Conservation (phyloP, 2,113 vertebrate species). For the Pachypanchax playfairii region DNA sequence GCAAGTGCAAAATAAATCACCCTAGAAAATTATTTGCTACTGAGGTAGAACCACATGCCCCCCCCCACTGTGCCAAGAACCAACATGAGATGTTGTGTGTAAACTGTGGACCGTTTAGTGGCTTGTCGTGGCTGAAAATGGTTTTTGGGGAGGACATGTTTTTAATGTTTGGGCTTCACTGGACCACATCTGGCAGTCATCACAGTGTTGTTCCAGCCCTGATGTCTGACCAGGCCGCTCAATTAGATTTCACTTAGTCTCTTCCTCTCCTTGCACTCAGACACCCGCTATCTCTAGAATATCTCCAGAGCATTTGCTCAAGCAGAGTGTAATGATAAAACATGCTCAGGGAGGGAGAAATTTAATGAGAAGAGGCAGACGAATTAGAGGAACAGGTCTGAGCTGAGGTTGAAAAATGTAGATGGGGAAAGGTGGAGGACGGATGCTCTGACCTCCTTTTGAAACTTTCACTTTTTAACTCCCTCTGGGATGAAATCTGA, state of each 20-base stretch:
- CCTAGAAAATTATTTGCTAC: conserved; percentile 49
- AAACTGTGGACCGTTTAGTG: conserved; percentile 65
- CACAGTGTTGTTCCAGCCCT: conserved; percentile 77
- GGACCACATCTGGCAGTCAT: conserved; percentile 81
- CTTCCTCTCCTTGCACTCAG: conserved; percentile 70
- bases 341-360: conserved; percentile 19
- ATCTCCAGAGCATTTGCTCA: conserved; percentile 53
- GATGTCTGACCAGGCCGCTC: conserved; percentile 77
- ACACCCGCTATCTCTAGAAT: conserved; percentile 69
- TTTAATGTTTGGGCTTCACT: conserved; percentile 77
- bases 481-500: conserved; percentile 28
- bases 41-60: conserved; percentile 48
- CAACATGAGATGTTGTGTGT: conserved; percentile 58
- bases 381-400: conserved; percentile 14
- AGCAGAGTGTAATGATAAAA: conserved; percentile 49
- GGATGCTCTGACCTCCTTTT: conserved; percentile 9
- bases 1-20: conserved; percentile 63
- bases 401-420: conserved; percentile 18
- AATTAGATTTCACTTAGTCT: conserved; percentile 81
- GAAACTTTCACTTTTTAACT: conserved; percentile 23
- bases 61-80: conserved; percentile 39
- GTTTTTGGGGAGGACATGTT: conserved; percentile 74
- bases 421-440: conserved; percentile 13
- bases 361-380: conserved; percentile 48
- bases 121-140: conserved; percentile 67